Evolutionary conservation across 1,140 invertebrate genomes (phyloP).

Genomic region (Propsilocerus akamusi): DNA sequence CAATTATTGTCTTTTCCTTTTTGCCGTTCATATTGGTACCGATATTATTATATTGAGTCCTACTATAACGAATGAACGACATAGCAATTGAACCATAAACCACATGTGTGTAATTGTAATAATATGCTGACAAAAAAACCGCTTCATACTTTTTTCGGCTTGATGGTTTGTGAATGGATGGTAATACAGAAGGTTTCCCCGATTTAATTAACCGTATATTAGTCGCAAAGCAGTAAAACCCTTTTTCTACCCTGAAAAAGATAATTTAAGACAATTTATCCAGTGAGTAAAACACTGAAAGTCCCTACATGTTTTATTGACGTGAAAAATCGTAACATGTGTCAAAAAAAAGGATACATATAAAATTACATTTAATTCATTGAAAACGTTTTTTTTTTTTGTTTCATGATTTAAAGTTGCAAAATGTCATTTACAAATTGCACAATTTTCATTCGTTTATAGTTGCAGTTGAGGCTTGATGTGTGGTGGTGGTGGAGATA

Average conservation of each 20-base stretch:
- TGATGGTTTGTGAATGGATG: not conserved
- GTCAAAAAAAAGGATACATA: too few species aligned
- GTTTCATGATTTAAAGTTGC: too few species aligned
- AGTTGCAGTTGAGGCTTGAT: too few species aligned
- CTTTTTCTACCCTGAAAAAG: not conserved
- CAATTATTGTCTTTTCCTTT: constrained; percentile 1
- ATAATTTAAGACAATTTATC: constrained; percentile 3
- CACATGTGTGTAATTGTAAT: constrained; percentile 2
- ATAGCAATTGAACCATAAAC: not conserved
- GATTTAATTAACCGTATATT: not conserved
- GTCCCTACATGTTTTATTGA: constrained; percentile 3
- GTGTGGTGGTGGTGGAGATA: too few species aligned
- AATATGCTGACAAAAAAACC: not conserved
- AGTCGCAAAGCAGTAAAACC: not conserved
- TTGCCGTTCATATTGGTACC: too few species aligned
- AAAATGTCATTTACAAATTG: too few species aligned
- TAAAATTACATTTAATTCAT: too few species aligned
- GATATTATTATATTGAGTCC: too few species aligned
- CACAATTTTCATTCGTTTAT: too few species aligned
- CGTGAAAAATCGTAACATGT: constrained; percentile 3
- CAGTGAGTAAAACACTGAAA: not conserved
- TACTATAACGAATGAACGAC: not conserved
- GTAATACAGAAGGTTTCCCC: not conserved
- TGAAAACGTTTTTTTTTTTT: too few species aligned
- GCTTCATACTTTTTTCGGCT: not conserved